These are phyloP conservation scores for Alcedo quadribrachys DNA, from an alignment of 2,797 vertebrate genomes.

Conservation along the genomic window DNA sequence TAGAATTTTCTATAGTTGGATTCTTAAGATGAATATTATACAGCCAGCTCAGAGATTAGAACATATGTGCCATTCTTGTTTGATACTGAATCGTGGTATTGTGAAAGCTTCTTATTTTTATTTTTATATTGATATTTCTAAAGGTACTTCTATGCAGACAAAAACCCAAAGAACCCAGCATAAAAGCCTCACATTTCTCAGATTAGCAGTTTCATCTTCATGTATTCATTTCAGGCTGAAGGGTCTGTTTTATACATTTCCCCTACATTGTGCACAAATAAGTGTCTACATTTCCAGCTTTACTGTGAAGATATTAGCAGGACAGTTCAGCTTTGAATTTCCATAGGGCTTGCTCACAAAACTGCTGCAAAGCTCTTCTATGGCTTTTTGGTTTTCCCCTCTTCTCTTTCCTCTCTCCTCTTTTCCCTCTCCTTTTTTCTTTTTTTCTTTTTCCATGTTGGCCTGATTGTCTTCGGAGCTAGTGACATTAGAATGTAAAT, in stretches of 20 bases:
- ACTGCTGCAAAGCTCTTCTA: neutral
- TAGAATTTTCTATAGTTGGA: neutral
- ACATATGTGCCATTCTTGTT: neutral
- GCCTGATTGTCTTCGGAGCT: neutral
- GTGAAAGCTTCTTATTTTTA: neutral
- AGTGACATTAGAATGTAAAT: neutral
- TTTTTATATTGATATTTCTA: neutral
- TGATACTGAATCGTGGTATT: neutral
- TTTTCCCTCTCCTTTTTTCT: too few species aligned
- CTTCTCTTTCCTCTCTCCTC: too few species aligned
- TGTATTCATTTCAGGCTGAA: neutral
- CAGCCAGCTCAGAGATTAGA: neutral
- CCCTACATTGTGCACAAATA: neutral
- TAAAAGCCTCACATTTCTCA: neutral
- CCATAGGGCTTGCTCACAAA: neutral
- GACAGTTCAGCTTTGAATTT: neutral
- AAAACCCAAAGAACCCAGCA: neutral
- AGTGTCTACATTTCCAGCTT: neutral
- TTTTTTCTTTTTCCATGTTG: neutral
- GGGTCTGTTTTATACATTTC: neutral
- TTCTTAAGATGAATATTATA: neutral
- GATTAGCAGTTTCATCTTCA: neutral
- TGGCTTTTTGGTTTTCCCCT: neutral
- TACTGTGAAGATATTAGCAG: neutral
- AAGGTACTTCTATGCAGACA: neutral